Evolutionary conservation across 2,113 vertebrate genomes (phyloP).

Genomic region (Ptilonorhynchus violaceus): DNA sequence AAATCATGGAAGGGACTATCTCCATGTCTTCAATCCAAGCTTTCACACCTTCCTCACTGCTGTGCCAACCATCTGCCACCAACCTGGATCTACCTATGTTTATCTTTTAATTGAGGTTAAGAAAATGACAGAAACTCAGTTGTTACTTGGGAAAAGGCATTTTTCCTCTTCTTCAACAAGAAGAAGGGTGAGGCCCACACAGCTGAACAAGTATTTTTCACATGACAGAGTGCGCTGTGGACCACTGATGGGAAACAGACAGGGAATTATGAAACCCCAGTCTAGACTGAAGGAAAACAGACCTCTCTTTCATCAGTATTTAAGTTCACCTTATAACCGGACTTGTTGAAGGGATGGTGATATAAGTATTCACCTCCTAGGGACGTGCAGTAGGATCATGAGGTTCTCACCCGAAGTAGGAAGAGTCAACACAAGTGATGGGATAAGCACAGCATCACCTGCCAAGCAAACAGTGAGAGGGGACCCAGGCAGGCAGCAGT

Average conservation of each 20-base stretch:
- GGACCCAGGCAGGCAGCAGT: not conserved
- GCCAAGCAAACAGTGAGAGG: not conserved
- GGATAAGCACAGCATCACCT: not conserved
- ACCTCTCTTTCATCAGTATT: not conserved
- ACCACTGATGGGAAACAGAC: not conserved
- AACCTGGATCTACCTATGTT: not conserved
- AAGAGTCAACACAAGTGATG: rapidly evolving
- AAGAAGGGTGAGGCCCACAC: not conserved
- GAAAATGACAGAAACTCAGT: not conserved
- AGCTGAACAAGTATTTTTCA: not conserved
- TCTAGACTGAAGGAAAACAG: not conserved
- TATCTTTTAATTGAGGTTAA: not conserved
- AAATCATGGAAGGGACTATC: not conserved
- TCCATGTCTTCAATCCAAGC: not conserved
- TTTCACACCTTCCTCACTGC: not conserved
- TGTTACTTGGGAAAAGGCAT: not conserved
- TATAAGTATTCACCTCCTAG: not conserved
- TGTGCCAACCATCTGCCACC: not conserved
- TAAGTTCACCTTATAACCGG: not conserved
- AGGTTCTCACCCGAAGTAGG: not conserved
- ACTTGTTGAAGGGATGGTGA: not conserved
- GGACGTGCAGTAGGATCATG: rapidly evolving
- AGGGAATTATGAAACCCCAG: not conserved
- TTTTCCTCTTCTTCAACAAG: not conserved
- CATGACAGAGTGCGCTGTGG: not conserved